Conservation (phyloP, 2,113 vertebrate genomes). For the Ursus arctos region DNA sequence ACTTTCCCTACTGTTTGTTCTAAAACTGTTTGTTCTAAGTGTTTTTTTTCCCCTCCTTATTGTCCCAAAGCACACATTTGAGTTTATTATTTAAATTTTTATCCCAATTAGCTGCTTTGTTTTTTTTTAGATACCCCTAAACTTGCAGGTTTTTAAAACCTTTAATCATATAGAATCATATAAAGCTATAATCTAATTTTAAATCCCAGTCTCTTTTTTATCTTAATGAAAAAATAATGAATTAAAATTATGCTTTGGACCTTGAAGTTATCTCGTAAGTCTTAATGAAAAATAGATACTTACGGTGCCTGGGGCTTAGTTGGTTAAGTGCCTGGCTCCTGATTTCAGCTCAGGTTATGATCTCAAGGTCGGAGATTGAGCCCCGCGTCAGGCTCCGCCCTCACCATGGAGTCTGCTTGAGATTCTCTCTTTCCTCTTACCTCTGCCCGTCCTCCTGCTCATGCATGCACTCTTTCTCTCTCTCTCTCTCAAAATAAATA, state of each 20-base stretch:
- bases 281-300: neutral
- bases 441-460: neutral
- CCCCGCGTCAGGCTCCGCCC: neutral
- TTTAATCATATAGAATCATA: neutral
- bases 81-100: constrained; percentile 53
- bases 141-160: neutral
- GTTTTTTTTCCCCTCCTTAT: neutral
- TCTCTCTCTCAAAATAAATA: neutral
- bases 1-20: neutral
- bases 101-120: neutral
- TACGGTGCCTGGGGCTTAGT: neutral
- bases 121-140: constrained; percentile 20
- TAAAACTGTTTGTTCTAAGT: fast-evolving
- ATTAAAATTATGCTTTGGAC: neutral
- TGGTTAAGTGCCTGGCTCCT: fast-evolving
- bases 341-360: neutral
- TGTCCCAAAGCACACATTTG: neutral
- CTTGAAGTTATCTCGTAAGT: neutral
- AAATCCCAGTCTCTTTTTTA: neutral
- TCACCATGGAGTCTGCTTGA: neutral
- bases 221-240: constrained; percentile 40
- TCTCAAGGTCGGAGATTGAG: neutral
- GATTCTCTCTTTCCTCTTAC: neutral
- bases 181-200: neutral
- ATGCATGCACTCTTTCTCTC: neutral